Evolutionary conservation across 2,888 invertebrate genomes (phyloP), one percentile per base, ranked within the genome.

Genomic region (Geotrupes spiniger): DNA sequence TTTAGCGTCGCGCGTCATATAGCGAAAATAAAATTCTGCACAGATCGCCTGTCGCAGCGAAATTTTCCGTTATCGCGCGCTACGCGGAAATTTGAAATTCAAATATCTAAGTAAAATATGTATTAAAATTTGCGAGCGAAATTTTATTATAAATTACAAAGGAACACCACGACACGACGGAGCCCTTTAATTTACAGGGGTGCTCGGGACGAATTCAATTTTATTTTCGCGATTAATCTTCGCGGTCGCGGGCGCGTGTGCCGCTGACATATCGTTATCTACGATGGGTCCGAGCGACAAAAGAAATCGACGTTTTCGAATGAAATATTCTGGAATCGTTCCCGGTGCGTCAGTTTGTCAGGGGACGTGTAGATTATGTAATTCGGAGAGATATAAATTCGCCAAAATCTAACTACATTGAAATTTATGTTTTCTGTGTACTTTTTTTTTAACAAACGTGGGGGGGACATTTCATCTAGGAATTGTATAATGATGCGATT

Each of bases 201-300:
- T 36, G 39, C 41, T 21, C 36, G 40, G 36, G 46, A 52, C 49
- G 46, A 52, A 49, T 52, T 49, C 28, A 45, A 31, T 42, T 49
- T 43, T 46, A 45, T 46, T 49, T 49, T 33, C 46, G 49, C 49
- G 49, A 52, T 52, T 52, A 52, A 52, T 49, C 49, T 48, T 40
- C 45, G 45, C 42, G 31, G 44, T 52, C 43, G 46, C 42, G 49
- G 43, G 42, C 36, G 37, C 43, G 46, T 39, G 41, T 52, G 52
- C 46, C 39, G 46, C 46, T 52, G 52, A 52, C 52, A 46, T 52
- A 46, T 49, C 52, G 42, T 33, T 33, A 33, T 33, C 15, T 33
- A 14, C 2, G 14, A 33, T 21, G 21, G 21, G 3, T 6, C 4
- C 21, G 21, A 21, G n/a, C 21, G 21, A 21, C 21, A 21, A 21